Percentiles rank a stretch among this genome's conserved stretches.
Evolutionary conservation across 2,797 vertebrate genomes (phyloP).

Genomic region (Gymnoscopelus braueri): DNA sequence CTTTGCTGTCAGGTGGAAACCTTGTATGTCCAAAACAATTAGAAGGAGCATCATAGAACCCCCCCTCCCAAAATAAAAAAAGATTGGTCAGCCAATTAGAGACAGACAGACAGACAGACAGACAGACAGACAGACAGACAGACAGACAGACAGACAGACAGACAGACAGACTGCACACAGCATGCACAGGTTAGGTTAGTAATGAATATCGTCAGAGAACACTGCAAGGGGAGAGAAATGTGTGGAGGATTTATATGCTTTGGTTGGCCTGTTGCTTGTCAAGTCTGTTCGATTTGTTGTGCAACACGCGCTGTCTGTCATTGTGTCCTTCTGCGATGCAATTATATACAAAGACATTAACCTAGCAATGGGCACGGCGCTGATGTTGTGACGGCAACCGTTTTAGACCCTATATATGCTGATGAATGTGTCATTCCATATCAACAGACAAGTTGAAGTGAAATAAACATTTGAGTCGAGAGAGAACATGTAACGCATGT

Average conservation of each 20-base stretch:
- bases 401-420: background rate
- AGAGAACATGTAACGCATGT: background rate
- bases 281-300: conserved; percentile 33
- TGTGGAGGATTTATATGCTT: conserved; percentile 14
- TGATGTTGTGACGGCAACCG: conserved; percentile 15
- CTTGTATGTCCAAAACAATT: too few species aligned
- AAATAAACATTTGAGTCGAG: background rate
- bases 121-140: background rate
- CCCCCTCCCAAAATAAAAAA: too few species aligned
- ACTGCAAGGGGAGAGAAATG: conserved; percentile 8
- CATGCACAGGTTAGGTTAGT: conserved; percentile 34
- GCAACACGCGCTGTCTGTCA: conserved; percentile 8
- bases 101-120: background rate
- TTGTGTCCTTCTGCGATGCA: conserved; percentile 16
- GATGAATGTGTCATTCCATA: background rate
- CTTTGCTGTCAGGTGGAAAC: too few species aligned
- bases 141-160: background rate
- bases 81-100: too few species aligned
- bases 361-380: background rate
- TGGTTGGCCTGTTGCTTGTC: conserved; percentile 14
- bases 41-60: too few species aligned
- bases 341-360: conserved; percentile 11
- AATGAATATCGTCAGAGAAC: conserved; percentile 2
- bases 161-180: background rate
- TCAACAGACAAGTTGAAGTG: conserved; percentile 14